Conservation (phyloP, 2,113 vertebrate genomes). For the Protobothrops flavoviridis region DNA sequence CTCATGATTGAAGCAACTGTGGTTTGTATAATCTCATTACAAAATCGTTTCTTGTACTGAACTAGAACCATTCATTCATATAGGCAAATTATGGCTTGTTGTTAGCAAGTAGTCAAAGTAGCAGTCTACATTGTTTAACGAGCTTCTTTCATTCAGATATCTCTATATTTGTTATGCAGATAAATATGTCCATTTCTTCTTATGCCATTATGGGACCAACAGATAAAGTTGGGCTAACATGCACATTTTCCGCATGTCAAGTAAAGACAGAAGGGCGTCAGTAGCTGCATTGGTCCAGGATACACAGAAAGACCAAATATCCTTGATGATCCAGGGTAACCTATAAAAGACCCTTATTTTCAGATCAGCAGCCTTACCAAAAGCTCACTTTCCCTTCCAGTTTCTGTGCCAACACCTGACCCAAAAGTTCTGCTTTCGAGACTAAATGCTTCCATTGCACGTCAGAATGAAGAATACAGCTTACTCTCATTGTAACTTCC, state of each 20-base stretch:
- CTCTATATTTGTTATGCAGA: neutral
- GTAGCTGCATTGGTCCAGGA: neutral
- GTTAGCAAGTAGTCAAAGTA: neutral
- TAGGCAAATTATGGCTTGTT: neutral
- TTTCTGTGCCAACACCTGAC: neutral
- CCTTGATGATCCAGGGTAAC: neutral
- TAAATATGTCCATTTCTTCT: neutral
- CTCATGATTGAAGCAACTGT: neutral
- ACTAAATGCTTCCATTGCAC: neutral
- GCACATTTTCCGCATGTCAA: neutral
- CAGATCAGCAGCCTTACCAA: neutral
- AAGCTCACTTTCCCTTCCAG: neutral
- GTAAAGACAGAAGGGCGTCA: neutral
- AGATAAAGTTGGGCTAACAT: neutral
- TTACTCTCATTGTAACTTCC: neutral
- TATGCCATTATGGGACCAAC: neutral
- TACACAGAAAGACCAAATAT: neutral
- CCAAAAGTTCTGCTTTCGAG: neutral
- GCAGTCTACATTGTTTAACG: neutral
- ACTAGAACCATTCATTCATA: neutral
- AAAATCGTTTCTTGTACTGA: neutral
- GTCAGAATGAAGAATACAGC: neutral
- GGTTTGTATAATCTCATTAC: neutral
- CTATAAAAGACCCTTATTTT: neutral
- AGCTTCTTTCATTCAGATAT: too few species aligned